A percentile compares a stretch with the other conserved stretches of the same genome.
Evolutionary conservation across 2,797 vertebrate genomes (phyloP).

Genomic region (Microhierax caerulescens): DNA sequence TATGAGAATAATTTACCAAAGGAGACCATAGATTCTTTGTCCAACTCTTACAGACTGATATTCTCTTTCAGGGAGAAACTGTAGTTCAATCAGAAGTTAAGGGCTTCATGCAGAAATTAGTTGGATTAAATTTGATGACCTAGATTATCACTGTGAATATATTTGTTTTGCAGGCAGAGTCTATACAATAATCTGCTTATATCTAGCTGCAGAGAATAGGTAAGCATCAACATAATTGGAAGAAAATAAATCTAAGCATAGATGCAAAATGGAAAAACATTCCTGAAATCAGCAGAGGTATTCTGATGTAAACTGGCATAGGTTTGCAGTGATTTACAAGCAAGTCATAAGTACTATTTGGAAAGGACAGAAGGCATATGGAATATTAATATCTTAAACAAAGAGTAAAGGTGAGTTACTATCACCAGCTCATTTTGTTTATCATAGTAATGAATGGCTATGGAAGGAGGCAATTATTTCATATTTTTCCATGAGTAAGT

Average conservation of each 20-base stretch:
- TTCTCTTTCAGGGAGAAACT: not conserved
- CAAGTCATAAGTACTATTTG: not conserved
- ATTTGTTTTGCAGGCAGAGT: conserved; percentile 17
- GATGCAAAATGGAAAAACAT: not conserved
- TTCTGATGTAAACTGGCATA: not conserved
- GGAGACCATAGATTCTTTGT: not conserved
- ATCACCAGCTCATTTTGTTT: conserved; percentile 3
- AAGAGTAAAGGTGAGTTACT: conserved; percentile 18
- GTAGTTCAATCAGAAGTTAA: not conserved
- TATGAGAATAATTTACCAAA: not conserved
- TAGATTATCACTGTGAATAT: conserved; percentile 21
- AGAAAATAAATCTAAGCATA: not conserved
- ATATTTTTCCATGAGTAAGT: not conserved
- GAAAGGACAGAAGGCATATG: not conserved
- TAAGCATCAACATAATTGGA: not conserved
- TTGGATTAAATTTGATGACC: conserved; percentile 21
- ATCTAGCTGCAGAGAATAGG: not conserved
- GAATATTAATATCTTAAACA: conserved; percentile 6
- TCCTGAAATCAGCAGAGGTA: not conserved
- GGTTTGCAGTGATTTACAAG: not conserved
- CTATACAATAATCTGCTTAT: conserved; percentile 2
- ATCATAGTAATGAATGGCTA: not conserved
- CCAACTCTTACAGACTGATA: not conserved
- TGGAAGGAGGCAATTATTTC: not conserved
- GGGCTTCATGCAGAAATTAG: not conserved